Evolutionary conservation across 1,140 invertebrate genomes (phyloP).

Genomic region (Drosophila littoralis): DNA sequence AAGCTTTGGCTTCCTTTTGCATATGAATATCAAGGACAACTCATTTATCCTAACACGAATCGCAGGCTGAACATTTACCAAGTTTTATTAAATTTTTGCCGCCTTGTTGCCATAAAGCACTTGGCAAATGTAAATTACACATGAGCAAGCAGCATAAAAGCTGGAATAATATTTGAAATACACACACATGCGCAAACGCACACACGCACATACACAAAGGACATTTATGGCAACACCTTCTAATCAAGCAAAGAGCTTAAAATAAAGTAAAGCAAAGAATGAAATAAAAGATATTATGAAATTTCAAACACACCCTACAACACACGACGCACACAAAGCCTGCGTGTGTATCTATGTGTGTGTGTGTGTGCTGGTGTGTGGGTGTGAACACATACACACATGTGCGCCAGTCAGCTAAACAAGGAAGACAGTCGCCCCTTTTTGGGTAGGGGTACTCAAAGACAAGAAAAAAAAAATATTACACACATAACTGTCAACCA

Average conservation of each 20-base stretch:
- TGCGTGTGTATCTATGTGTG: slow-evolving; percentile 4
- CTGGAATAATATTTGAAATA: slow-evolving; percentile 56
- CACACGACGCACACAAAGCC: slow-evolving; percentile 27
- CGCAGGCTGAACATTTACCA: slow-evolving; percentile 17
- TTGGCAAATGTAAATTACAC: slow-evolving; percentile 76
- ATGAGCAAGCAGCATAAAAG: slow-evolving; percentile 51
- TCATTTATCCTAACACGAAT: slow-evolving; percentile 12
- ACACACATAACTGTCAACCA: slow-evolving; percentile 78
- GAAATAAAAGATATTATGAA: slow-evolving; percentile 83
- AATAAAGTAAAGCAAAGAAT: slow-evolving; percentile 82
- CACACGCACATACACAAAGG: slow-evolving; percentile 35
- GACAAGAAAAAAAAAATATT: slow-evolving; percentile 60
- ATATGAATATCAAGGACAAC: slow-evolving; percentile 13
- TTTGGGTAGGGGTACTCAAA: background rate
- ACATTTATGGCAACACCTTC: slow-evolving; percentile 82
- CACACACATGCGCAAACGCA: slow-evolving; percentile 9
- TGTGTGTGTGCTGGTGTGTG: slow-evolving; percentile 9
- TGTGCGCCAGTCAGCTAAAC: slow-evolving; percentile 16
- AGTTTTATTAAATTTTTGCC: slow-evolving; percentile 75
- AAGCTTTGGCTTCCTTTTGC: background rate
- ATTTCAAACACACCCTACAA: slow-evolving; percentile 68
- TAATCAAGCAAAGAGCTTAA: slow-evolving; percentile 82
- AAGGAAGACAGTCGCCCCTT: slow-evolving; percentile 43
- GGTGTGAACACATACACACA: slow-evolving; percentile 15
- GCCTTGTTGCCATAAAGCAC: slow-evolving; percentile 55